Conservation (phyloP, 2,797 vertebrate genomes). For the Smutsia gigantea region DNA sequence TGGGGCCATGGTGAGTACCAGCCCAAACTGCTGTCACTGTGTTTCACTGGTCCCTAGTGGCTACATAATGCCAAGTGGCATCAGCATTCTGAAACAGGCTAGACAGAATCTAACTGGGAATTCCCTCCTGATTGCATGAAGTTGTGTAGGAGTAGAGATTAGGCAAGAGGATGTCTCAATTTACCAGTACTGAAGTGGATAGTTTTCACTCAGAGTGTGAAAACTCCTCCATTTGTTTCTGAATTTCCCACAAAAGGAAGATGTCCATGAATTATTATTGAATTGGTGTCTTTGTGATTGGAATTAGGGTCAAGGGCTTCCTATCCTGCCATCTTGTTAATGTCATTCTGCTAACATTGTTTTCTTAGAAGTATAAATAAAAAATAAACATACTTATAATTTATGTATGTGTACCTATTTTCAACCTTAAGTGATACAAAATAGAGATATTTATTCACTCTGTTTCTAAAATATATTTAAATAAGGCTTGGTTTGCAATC, state of each 20-base stretch:
- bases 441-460: background rate
- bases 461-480: background rate
- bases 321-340: background rate
- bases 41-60: background rate
- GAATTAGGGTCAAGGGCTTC: background rate
- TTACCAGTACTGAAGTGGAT: background rate
- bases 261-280: background rate
- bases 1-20: background rate
- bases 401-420: background rate
- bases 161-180: background rate
- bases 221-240: background rate
- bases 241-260: background rate
- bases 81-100: background rate
- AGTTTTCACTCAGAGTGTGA: background rate
- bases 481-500: background rate
- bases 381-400: background rate
- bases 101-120: background rate
- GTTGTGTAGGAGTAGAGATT: background rate
- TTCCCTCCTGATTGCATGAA: background rate
- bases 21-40: rapidly evolving
- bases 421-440: background rate
- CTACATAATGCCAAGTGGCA: background rate
- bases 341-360: background rate
- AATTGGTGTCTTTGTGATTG: background rate
- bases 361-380: background rate